These are phyloP conservation scores for Listronotus oregonensis DNA, from an alignment of 1,140 invertebrate genomes.

Conservation along the genomic window DNA sequence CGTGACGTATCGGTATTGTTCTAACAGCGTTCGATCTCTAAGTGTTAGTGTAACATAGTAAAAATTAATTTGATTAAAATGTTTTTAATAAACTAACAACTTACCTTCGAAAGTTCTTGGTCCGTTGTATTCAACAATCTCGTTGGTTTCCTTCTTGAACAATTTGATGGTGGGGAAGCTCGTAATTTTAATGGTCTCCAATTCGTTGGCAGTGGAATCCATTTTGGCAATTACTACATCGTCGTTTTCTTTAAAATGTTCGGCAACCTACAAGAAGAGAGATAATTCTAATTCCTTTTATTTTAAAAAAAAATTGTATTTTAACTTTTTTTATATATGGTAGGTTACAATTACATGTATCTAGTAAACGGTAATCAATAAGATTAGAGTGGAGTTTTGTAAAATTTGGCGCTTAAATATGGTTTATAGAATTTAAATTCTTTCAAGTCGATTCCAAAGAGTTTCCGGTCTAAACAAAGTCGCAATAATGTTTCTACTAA, in stretches of 20 bases:
- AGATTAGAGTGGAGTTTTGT: no score
- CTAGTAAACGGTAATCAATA: no score
- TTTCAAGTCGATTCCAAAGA: no score
- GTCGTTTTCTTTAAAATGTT: conserved; percentile 82
- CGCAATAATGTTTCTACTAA: no score
- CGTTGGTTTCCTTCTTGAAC: conserved; percentile 90
- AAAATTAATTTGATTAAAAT: no score
- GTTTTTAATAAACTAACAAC: no score
- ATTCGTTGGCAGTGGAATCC: conserved; percentile 96
- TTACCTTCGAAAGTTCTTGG: conserved; percentile 88
- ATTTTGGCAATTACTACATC: conserved; percentile 96
- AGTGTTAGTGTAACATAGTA: no score
- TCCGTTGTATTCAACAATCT: conserved; percentile 93
- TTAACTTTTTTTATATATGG: background rate
- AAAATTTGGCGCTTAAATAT: no score
- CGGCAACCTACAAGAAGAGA: conserved; percentile 70
- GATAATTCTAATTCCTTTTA: conserved; percentile 81
- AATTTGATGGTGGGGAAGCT: conserved; percentile 97
- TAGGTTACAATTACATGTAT: background rate
- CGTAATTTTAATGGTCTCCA: conserved; percentile 92
- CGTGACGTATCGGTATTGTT: no score
- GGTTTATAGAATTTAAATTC: no score
- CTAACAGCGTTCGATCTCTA: no score
- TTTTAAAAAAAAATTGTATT: conserved; percentile 61
- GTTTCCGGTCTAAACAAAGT: no score